These are phyloP conservation scores for Menidia menidia DNA, from an alignment of 2,797 vertebrate genomes.

Conservation along the genomic window DNA sequence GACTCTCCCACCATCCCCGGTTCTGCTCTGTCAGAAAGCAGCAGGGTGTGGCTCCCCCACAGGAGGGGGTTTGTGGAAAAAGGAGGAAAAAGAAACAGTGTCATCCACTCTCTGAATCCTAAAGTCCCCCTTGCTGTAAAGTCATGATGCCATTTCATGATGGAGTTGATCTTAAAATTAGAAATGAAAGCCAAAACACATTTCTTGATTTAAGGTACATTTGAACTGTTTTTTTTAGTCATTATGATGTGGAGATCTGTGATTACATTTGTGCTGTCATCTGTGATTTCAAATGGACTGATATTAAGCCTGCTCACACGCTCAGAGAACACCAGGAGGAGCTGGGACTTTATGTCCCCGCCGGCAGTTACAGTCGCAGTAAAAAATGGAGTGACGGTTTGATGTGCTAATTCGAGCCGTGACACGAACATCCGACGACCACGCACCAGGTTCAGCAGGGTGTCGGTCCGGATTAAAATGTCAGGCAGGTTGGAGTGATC, in stretches of 20 bases:
- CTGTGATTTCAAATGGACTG: conserved; percentile 42
- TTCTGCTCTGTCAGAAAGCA: conserved; percentile 47
- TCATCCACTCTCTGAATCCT: neutral
- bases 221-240: neutral
- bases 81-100: conserved; percentile 22
- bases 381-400: conserved; percentile 25
- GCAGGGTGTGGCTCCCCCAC: conserved; percentile 72
- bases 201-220: neutral
- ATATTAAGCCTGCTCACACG: conserved; percentile 16
- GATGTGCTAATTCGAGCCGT: conserved; percentile 30
- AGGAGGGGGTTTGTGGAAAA: conserved; percentile 35
- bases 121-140: neutral
- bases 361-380: conserved; percentile 24
- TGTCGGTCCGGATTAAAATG: neutral
- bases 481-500: neutral
- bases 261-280: neutral
- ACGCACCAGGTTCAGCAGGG: conserved; percentile 4
- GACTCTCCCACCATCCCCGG: conserved; percentile 39
- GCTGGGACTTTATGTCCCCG: conserved; percentile 11
- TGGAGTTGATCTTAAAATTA: too few relatives aligned
- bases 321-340: conserved; percentile 11
- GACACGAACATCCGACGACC: conserved; percentile 6
- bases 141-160: neutral
- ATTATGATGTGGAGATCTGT: neutral
- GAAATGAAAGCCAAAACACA: neutral